Evolutionary conservation across 2,888 invertebrate species (phyloP), one percentile per base, ranked within the genome.

Genomic region (Charanyca ferruginea): DNA sequence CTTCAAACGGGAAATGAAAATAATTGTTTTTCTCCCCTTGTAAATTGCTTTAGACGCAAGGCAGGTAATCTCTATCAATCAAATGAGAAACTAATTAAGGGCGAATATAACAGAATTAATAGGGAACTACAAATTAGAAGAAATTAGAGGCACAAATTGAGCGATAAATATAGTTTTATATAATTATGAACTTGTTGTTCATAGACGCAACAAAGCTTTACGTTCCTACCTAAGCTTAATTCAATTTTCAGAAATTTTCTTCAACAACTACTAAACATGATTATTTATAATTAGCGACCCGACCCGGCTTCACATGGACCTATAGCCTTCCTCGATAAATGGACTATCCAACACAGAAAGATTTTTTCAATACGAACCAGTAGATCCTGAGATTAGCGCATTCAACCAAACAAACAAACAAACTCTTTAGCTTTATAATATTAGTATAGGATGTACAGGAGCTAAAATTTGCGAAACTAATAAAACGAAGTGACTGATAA

Each of bases 1-100:
- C 53, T 55, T 58, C 48, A 47, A 73, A 70, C 57, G 32, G 62
- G 67, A 80, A 80, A 67, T 73, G 57, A 67, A 70, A 65, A 66
- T 70, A 74, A 81, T 70, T 79, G 61, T 73, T 81, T 59, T 77
- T 64, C 78, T 65, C 57, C 73, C 67, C 61, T 73, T 73, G 62
- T 13, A 61, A 77, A 77, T 62, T 73, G 62, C 53, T 73, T 66
- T 41, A 62, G 47, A 73, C 49, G 62, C 60, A 51, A 51, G 65
- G 44, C 52, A 73, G 64, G 66, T 69, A 73, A 77, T 69, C 62
- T 69, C 61, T 62, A 78, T 69, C 59, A 70, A 66, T 80, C 66
- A 69, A 73, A 66, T 35, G 53, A 44, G 48, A 80, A 73, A 67
- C 58, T 69, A 78, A 77, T 77, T 77, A 73, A 42, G 42, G 49